phyloP scores from a whole-genome alignment of 2,888 invertebrate species.

The Steinernema hermaphroditum region DNA sequence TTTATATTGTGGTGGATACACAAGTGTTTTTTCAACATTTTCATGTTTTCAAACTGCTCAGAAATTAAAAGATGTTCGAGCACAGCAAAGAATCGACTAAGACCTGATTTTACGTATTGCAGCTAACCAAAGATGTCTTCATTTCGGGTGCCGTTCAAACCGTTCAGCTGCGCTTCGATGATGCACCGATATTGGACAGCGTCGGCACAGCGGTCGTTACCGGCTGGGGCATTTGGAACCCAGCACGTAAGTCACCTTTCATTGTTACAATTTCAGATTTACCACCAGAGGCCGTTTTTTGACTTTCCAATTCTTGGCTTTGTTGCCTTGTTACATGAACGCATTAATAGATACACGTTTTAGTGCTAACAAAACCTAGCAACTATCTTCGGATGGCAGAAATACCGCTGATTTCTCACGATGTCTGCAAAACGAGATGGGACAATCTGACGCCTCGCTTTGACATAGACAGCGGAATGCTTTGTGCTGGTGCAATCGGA shows the following conservation, averaged over 20 bases:
- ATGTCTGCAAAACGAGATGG: not conserved
- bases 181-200: not conserved
- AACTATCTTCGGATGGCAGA: not conserved
- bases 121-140: no score
- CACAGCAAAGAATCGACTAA: no score
- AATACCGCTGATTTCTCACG: not conserved
- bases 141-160: not conserved
- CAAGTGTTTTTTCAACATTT: no score
- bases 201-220: not conserved
- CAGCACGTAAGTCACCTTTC: not conserved
- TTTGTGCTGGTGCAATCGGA: not conserved
- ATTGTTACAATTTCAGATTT: no score
- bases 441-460: not conserved
- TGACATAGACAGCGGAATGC: conserved; percentile 5
- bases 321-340: no score
- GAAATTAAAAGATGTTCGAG: no score
- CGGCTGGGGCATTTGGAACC: not conserved
- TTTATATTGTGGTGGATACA: no score
- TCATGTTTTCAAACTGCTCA: no score
- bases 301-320: no score
- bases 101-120: no score
- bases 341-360: no score
- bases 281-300: no score
- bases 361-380: not conserved
- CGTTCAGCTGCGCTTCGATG: not conserved